phyloP scores from a whole-genome alignment of 2,113 vertebrate genomes.

The Dicrurus megarhynchus region DNA sequence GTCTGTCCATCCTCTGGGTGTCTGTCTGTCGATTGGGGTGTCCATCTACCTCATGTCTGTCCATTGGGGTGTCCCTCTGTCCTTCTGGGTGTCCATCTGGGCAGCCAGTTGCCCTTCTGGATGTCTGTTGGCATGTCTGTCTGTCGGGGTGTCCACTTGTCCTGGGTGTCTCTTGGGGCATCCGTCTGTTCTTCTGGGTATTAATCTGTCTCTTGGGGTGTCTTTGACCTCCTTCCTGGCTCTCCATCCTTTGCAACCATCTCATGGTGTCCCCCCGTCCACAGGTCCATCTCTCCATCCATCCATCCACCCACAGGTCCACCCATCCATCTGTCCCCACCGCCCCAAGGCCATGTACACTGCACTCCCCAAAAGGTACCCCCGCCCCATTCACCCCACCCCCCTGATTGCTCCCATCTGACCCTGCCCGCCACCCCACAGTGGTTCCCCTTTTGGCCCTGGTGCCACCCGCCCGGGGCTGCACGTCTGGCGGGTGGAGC shows the following conservation, averaged over 20 bases:
- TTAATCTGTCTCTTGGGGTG: background rate
- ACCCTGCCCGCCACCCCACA: background rate
- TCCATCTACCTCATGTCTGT: background rate
- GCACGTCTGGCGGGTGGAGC: conserved; percentile 84
- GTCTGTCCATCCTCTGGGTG: background rate
- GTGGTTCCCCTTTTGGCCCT: conserved; percentile 31
- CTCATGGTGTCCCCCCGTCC: background rate
- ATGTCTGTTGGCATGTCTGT: background rate
- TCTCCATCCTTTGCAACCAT: background rate
- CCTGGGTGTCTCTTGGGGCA: background rate
- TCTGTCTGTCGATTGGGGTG: no score
- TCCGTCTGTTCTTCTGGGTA: background rate
- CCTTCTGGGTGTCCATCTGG: background rate
- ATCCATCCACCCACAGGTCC: background rate
- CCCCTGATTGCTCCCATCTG: fast-evolving
- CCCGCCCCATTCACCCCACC: background rate
- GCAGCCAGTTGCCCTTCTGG: background rate
- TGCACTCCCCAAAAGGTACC: conserved; percentile 39
- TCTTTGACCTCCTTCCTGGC: background rate
- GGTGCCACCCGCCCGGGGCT: conserved; percentile 63
- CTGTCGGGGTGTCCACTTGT: background rate
- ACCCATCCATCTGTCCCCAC: background rate
- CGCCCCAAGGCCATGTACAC: conserved; percentile 46
- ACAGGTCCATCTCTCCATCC: background rate
- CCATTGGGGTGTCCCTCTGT: background rate